Conservation (phyloP, 1,140 invertebrate genomes). For the Marisa cornuarietis region DNA sequence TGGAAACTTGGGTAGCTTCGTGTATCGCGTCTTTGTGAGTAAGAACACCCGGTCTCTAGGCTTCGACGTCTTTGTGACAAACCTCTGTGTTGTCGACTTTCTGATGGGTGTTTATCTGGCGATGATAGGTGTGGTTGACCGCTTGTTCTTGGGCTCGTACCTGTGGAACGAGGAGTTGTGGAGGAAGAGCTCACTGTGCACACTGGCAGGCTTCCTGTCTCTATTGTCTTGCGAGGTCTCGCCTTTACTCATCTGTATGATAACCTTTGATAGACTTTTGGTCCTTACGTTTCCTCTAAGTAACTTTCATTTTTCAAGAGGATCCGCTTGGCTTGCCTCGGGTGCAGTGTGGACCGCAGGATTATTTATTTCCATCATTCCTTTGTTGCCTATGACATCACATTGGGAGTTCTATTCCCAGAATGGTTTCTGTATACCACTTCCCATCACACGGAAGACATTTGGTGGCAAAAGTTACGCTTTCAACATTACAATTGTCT, state of each 20-base stretch:
- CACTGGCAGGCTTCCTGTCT: constrained; percentile 45
- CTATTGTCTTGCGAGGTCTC: constrained; percentile 49
- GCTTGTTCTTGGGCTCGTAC: constrained; percentile 41
- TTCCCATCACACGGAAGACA: constrained; percentile 30
- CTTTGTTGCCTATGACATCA: constrained; percentile 5
- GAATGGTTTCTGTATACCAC: constrained; percentile 36
- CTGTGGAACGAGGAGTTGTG: constrained; percentile 40
- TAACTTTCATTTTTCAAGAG: constrained; percentile 13
- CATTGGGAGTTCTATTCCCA: constrained; percentile 37
- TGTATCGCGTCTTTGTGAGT: constrained; percentile 28
- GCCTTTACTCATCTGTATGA: constrained; percentile 44
- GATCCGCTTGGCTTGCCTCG: constrained; percentile 13
- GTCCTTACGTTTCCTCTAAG: constrained; percentile 46
- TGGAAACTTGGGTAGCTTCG: constrained; percentile 42
- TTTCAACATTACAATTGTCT: constrained; percentile 30
- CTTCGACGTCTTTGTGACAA: constrained; percentile 41
- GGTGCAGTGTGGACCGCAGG: constrained; percentile 22
- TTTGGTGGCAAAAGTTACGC: constrained; percentile 33
- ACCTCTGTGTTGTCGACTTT: constrained; percentile 48
- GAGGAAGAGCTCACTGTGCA: constrained; percentile 44
- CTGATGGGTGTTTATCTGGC: constrained; percentile 55
- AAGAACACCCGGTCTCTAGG: constrained; percentile 4
- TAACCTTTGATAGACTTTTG: constrained; percentile 50
- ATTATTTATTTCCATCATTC: constrained; percentile 9
- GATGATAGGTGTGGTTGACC: constrained; percentile 50